These are phyloP conservation scores for Theodoxus fluviatilis DNA, from an alignment of 2,888 invertebrate genomes.

Conservation along the genomic window DNA sequence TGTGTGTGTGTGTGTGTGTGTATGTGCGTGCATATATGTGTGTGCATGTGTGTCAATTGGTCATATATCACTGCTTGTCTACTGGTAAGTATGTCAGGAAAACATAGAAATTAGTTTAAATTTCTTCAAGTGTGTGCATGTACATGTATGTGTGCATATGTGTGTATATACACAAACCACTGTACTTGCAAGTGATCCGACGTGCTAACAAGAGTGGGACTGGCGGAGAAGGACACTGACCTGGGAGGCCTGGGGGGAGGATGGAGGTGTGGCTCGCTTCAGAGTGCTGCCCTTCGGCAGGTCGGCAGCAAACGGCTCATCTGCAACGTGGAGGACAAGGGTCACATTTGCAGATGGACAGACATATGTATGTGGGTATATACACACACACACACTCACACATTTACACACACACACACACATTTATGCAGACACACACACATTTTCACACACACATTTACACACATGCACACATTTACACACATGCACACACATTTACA, in stretches of 20 bases:
- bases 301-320: slow-evolving; percentile 63
- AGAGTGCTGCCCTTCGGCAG: slow-evolving; percentile 61
- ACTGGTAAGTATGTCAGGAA: too few species aligned
- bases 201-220: too few species aligned
- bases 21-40: too few species aligned
- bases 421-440: background rate
- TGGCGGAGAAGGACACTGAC: slow-evolving; percentile 25
- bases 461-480: background rate
- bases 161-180: too few species aligned
- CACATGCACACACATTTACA: background rate
- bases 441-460: background rate
- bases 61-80: too few species aligned
- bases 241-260: slow-evolving; percentile 39
- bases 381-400: background rate
- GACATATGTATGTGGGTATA: too few species aligned
- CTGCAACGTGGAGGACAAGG: slow-evolving; percentile 34
- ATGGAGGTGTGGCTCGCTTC: slow-evolving; percentile 53
- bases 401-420: background rate
- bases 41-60: too few species aligned
- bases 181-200: too few species aligned
- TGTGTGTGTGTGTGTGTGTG: too few species aligned
- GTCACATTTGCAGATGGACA: background rate
- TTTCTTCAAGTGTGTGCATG: too few species aligned
- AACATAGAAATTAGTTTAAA: too few species aligned
- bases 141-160: too few species aligned